Evolutionary conservation across 92 coral and sea anemone species (phyloP), one percentile per base, ranked within the genome.

Genomic region (Phenganax stokvisi): DNA sequence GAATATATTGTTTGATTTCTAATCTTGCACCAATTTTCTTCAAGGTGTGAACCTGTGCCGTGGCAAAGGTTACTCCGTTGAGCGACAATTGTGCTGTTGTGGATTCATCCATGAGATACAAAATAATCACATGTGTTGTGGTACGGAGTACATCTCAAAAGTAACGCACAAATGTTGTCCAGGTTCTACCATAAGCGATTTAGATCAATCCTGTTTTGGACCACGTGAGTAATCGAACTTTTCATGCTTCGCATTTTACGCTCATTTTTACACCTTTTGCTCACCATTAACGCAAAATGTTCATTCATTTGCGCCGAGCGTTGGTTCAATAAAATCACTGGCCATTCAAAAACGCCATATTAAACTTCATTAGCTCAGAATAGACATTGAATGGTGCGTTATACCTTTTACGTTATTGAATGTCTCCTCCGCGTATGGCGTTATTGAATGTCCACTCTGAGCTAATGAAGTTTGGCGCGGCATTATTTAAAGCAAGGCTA

Each of bases 141-240:
- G 77, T 12, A 56, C 51, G 0, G 44, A 9, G 51, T 73, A 73
- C 54, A 51, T 53, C 54, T 73, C 61, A 0, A 73, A n/a, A 3
- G 3, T 28, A 13, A 73, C 59, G 6, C 31, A 73, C 13, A 52
- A 47, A 52, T 73, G 77, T 73, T 73, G 77, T 73, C 57, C 77
- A 54, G 58, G 58, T 12, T 73, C 44, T 8, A 73, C 58, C 9
- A 10, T 73, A 15, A 51, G 62, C 51, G n/a, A 56, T 6, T 4
- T 15, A 73, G 31, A 54, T 20, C 57, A 73, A 16, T 25, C 77
- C 13, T 73, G 77, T 12, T n/a, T 12, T 20, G 77, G 77, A n/a
- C 73, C 73, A 10, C 62, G 62, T 53, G 27, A 73, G 59, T 53
- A 73, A 10, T 27, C 13, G 65, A 59, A 12, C 17, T 27, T 59